Percentiles rank a stretch among this genome's conserved stretches.
These are phyloP conservation scores for Halcyon malimbica DNA, from an alignment of 2,113 vertebrate species.

Conservation along the genomic window DNA sequence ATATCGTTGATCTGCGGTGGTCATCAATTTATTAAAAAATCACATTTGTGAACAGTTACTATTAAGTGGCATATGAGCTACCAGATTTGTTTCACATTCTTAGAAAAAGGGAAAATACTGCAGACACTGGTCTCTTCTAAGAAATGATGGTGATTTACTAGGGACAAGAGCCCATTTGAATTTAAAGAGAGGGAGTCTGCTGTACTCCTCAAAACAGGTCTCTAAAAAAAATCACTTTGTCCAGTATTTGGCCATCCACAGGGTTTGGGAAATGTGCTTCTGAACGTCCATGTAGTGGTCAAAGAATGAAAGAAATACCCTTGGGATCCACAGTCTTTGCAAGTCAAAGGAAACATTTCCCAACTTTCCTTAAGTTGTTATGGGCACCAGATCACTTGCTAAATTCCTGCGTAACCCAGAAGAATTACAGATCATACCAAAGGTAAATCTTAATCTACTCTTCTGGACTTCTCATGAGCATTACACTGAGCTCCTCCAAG, in stretches of 20 bases:
- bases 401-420: not conserved
- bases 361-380: not conserved
- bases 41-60: conserved; percentile 40
- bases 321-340: not conserved
- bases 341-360: not conserved
- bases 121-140: not conserved
- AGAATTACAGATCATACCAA: not conserved
- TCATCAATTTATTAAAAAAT: conserved; percentile 43
- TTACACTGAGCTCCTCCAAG: not conserved
- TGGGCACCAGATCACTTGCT: not conserved
- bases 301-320: not conserved
- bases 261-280: not conserved
- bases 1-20: conserved; percentile 19
- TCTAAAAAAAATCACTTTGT: not conserved
- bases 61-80: conserved; percentile 25
- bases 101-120: not conserved
- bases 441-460: not conserved
- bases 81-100: conserved; percentile 18
- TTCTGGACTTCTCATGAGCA: not conserved
- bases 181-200: not conserved
- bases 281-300: not conserved
- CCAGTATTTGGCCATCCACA: not conserved
- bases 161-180: not conserved
- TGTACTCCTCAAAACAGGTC: not conserved
- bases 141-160: not conserved